Evolutionary conservation across 2,888 invertebrate genomes (phyloP), one percentile per base, ranked within the genome.

Genomic region (Agrochola circellaris): DNA sequence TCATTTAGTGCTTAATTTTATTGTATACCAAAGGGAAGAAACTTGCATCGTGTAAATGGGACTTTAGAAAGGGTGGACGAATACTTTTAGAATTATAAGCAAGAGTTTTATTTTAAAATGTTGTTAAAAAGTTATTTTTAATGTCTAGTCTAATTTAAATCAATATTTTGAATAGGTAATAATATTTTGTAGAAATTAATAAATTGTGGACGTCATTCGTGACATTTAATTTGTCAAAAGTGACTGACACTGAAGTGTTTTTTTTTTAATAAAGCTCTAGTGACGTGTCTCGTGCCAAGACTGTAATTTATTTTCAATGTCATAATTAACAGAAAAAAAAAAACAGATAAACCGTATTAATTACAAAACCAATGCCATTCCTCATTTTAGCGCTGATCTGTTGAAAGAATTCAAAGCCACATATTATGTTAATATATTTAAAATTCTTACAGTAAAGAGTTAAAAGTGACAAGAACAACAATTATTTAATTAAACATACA

Each of bases 401-500:
- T 74, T 71, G 23, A 48, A 71, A 65, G 8, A 70, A 58, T 6
- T 54, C 45, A 45, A 62, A 42, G 9, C 23, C 1, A 7, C 2
- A 7, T 73, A 72, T 58, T 73, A 72, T 58, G 56, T 61, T 58
- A 72, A 9, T 69, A 72, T 65, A 77, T 76, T 58, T 34, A 54
- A 77, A 68, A 75, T 34, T 67, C 42, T 73, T 72, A 81, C 69
- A 48, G 67, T 71, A 60, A 69, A 61, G 4, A 54, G 71, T 82
- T 60, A 64, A 81, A 71, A 54, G 1, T 48, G 69, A 26, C 58
- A 62, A 73, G 68, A 67, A 77, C 56, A 67, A 77, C 38, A 75
- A 85, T 73, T 75, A 80, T 74, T 74, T 66, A 62, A 83, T 60
- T 68, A 73, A 62, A 75, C 70, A 82, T 85, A 75, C 75, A 75